phyloP scores from a whole-genome alignment of 2,888 invertebrate genomes.

The Eudasyphora cyanicolor region DNA sequence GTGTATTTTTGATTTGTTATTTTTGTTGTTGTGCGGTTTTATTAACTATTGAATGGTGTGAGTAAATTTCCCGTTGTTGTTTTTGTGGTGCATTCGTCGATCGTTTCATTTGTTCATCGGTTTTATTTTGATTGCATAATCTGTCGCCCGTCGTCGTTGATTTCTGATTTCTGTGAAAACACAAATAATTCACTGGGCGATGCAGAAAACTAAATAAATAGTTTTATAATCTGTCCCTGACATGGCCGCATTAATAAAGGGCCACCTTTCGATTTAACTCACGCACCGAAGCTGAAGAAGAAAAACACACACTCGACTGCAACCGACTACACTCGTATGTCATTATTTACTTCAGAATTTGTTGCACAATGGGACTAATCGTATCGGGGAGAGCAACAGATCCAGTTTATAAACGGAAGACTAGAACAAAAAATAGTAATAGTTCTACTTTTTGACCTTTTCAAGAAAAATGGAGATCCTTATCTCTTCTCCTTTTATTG shows the following conservation, averaged over 20 bases:
- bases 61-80: conserved; percentile 28
- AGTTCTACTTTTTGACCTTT: no score
- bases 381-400: no score
- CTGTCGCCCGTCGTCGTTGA: conserved; percentile 66
- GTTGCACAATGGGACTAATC: neutral
- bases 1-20: conserved; percentile 66
- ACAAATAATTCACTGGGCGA: conserved; percentile 42
- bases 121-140: conserved; percentile 73
- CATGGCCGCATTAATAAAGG: conserved; percentile 47
- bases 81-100: conserved; percentile 69
- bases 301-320: neutral
- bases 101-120: conserved; percentile 64
- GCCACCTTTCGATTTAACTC: conserved; percentile 36
- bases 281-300: neutral
- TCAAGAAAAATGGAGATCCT: no score
- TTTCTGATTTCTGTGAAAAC: conserved; percentile 2
- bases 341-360: no score
- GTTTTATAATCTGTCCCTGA: conserved; percentile 49
- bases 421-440: no score
- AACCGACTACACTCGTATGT: neutral
- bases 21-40: conserved; percentile 67
- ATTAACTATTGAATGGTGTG: conserved; percentile 70
- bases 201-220: conserved; percentile 44
- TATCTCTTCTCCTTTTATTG: no score
- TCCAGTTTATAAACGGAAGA: no score